Percentiles rank a stretch among this genome's conserved stretches.
Conservation (phyloP, 2,888 invertebrate species). For the Machimus atricapillus region DNA sequence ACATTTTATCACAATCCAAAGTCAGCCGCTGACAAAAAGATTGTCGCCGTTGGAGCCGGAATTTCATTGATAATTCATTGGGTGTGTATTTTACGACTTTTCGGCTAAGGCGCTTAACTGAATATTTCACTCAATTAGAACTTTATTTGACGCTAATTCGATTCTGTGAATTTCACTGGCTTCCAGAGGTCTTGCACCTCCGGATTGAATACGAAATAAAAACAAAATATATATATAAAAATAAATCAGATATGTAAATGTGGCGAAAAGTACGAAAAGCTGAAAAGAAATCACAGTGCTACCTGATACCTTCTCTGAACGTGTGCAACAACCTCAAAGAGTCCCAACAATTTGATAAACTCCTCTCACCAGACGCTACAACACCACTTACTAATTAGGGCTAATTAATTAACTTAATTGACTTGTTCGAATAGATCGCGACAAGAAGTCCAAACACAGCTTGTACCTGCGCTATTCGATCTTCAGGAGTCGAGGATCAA, state of each 20-base stretch:
- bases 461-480: slow-evolving; percentile 15
- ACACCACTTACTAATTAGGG: slow-evolving; percentile 41
- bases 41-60: neutral
- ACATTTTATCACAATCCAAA: neutral
- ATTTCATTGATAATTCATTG: slow-evolving; percentile 1
- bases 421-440: slow-evolving; percentile 42
- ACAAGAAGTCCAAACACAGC: slow-evolving; percentile 39
- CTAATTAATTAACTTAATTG: slow-evolving; percentile 42
- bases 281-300: neutral
- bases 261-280: neutral
- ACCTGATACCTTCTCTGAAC: neutral
- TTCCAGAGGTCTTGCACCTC: slow-evolving; percentile 11
- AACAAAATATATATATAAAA: neutral
- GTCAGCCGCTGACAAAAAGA: neutral
- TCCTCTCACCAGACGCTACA: slow-evolving; percentile 16
- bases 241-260: neutral
- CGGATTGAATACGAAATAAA: neutral
- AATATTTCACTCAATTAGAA: slow-evolving; percentile 22
- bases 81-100: slow-evolving; percentile 13
- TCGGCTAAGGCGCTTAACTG: neutral
- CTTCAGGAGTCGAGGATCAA: slow-evolving; percentile 7
- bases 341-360: slow-evolving; percentile 10
- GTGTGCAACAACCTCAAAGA: neutral
- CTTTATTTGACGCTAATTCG: slow-evolving; percentile 8
- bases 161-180: neutral